Base-by-base conservation (phyloP, 2,888 invertebrate genomes). In the Cephus pulcher region DNA sequence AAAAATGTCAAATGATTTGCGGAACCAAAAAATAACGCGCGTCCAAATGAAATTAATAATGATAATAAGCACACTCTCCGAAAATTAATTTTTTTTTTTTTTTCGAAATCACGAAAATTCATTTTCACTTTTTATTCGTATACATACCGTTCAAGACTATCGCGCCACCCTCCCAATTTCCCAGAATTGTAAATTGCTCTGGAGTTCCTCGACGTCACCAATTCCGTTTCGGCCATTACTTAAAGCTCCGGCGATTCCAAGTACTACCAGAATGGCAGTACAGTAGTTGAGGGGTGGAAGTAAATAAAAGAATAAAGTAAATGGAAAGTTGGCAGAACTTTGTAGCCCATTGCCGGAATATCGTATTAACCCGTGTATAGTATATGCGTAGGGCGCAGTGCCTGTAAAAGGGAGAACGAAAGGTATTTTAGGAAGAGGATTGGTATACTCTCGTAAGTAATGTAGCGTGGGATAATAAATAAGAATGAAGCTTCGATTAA, bases 231-330 rank as follows among this genome's bases (percentile, higher is more conserved):
- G 23, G 30, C 30, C 71, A 71, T 71, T 71, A 71, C 30, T 32
- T 71, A 71, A 71, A 71, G 71, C 71, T 71, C 30, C 12, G 9
- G 9, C 71, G 71, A 71, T 30, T 71, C 71, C 71, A 11, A 71
- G 71, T 23, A 15, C 23, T 30, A 71, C 12, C 34, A 15, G 32
- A 15, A 30, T 11, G 34, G 30, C 32, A 33, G 56, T 56, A 56
- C 56, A 23, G 56, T 23, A 23, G 56, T 9, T 23, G 56, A 56
- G 56, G 56, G 56, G 56, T 56, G 9, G 56, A 56, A 9, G 56
- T 23, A 56, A 56, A 23, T 23, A 23, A 23, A 56, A 23, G 56
- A 56, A 56, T 56, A 23, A 56, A 56, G 56, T 56, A 56, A 56
- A 56, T 23, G 56, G 9, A 56, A 56, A 56, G 56, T 56, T 56